These are phyloP conservation scores for Sphyrna mokarran DNA, from an alignment of 2,113 vertebrate genomes.

Conservation along the genomic window DNA sequence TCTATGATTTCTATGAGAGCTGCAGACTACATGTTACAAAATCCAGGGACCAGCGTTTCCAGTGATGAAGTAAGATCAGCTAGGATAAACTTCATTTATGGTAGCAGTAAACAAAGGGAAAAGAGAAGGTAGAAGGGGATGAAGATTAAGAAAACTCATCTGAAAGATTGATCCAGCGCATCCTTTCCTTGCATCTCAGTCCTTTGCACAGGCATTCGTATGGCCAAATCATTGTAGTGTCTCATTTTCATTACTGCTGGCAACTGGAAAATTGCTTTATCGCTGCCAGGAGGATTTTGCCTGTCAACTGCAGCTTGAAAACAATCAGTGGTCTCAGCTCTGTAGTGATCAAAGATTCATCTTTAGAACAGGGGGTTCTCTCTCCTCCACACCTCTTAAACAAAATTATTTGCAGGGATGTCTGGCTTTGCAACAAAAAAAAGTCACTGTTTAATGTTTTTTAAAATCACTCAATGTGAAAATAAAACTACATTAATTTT, in stretches of 20 bases:
- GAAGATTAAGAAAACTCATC: not conserved
- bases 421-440: not conserved
- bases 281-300: not conserved
- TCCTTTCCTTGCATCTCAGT: not conserved
- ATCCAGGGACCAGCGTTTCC: not conserved
- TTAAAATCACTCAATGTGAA: not conserved
- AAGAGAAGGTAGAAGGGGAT: not conserved
- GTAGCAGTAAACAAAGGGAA: not conserved
- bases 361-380: not conserved
- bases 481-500: not conserved
- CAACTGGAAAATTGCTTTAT: not conserved
- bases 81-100: not conserved
- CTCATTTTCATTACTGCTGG: not conserved
- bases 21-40: not conserved
- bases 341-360: not conserved
- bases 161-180: not conserved
- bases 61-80: not conserved
- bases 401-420: not conserved
- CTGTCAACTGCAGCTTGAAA: slow-evolving; percentile 10
- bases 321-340: not conserved
- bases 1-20: too few relatives aligned
- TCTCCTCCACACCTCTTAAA: not conserved
- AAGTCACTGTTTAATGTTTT: not conserved
- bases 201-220: not conserved
- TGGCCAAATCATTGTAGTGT: not conserved